phyloP scores from a whole-genome alignment of 1,140 invertebrate genomes.

The Cryptotermes secundus region DNA sequence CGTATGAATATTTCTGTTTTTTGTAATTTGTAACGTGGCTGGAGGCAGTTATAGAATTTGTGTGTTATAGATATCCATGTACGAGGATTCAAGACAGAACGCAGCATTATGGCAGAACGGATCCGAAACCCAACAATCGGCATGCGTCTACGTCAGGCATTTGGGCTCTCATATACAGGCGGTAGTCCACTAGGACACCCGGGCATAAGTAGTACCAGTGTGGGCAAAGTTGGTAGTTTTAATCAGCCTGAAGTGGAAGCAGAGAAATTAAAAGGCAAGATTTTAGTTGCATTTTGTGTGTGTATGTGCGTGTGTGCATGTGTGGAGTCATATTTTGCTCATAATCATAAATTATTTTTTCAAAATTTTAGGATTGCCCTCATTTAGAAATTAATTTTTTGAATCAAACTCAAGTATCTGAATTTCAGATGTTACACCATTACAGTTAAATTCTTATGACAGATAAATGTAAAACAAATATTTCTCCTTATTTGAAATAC shows the following conservation, averaged over 20 bases:
- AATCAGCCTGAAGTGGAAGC: not conserved
- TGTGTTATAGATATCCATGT: slow-evolving; percentile 50
- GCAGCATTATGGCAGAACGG: slow-evolving; percentile 64
- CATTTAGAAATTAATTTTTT: not conserved
- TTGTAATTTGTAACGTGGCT: no score
- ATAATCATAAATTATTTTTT: not conserved
- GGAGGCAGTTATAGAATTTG: no score
- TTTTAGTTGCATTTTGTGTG: not conserved
- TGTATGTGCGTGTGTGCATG: no score
- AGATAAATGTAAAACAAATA: no score
- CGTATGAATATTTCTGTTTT: no score
- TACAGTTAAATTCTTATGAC: no score
- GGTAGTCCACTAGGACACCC: not conserved
- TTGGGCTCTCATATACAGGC: slow-evolving; percentile 36
- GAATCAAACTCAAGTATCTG: no score
- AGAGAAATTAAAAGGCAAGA: slow-evolving; percentile 20
- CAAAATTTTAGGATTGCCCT: not conserved
- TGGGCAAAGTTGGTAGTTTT: not conserved
- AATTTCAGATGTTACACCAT: no score
- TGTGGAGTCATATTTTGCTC: not conserved
- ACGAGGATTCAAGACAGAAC: slow-evolving; percentile 73
- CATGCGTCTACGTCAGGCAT: slow-evolving; percentile 42
- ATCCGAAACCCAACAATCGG: slow-evolving; percentile 63
- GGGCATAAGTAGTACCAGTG: not conserved
- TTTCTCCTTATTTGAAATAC: no score